Base-by-base conservation (phyloP, 2,888 invertebrate genomes). In the Cheilosia vernalis region DNA sequence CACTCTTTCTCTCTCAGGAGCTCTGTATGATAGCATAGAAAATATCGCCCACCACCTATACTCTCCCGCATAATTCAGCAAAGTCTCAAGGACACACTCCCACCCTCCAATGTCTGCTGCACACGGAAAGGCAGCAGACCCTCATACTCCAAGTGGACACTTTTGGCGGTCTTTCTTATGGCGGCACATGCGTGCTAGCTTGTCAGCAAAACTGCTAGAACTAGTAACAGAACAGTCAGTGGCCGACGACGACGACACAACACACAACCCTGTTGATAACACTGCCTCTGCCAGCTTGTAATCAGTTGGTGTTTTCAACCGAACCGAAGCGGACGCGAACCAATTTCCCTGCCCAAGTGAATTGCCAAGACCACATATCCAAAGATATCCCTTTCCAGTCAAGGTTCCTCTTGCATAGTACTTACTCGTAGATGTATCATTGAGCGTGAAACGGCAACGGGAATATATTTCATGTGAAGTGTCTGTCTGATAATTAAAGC, bases 281-380 rank as follows among this genome's bases (percentile, higher is more conserved):
- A 84, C 76, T 47, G 55, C 21, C 53, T 64, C 76, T 47, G 55
- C 21, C 53, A 69, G 55, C 64, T 80, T 58, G 51, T 80, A 84
- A 84, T 84, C 84, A 84, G 84, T 84, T 84, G 64, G 49, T 76
- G 33, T 80, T 76, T 69, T 80, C 63, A 64, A 66, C 70, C 80
- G 74, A 80, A 70, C 47, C 79, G 13, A 60, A 60, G n/a, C 80
- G 74, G 84, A 80, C 84, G 80, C 42, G 74, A 58, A 17, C 13
- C 13, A 37, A 37, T 13, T 37, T 37, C 13, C 33, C 19, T 49
- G 30, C 19, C 19, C 21, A 17, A 55, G 63, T 70, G n/a, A 55
- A 58, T 64, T 80, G 69, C 66, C 37, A 83, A 55, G 47, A 58
- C 1, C 19, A 17, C 9, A 19, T 4, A 47, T 19, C 6, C 6